Evolutionary conservation across 2,888 invertebrate genomes (phyloP).

Genomic region (Lasius platythorax): DNA sequence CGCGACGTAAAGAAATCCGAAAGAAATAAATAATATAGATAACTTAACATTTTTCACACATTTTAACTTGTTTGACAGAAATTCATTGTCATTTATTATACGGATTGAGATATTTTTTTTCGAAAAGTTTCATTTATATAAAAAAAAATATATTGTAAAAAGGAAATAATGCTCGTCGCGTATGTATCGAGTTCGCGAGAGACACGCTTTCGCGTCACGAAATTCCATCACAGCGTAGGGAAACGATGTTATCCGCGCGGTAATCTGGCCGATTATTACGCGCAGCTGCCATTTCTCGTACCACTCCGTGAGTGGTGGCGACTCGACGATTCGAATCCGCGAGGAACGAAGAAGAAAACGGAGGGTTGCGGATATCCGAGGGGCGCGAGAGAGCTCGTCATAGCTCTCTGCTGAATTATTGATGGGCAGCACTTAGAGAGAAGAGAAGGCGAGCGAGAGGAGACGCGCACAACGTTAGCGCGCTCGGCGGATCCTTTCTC

Average conservation of each 20-base stretch:
- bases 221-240: neutral
- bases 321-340: slow-evolving; percentile 12
- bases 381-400: slow-evolving; percentile 82
- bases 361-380: slow-evolving; percentile 66
- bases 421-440: slow-evolving; percentile 83
- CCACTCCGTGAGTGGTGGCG: neutral
- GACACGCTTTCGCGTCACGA: neutral
- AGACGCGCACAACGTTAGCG: slow-evolving; percentile 11
- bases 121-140: neutral
- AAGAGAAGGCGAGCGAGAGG: slow-evolving; percentile 52
- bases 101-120: neutral
- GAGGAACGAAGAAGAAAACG: slow-evolving; percentile 22
- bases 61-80: slow-evolving; percentile 21
- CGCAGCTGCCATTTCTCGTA: slow-evolving; percentile 32
- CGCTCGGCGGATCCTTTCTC: slow-evolving; percentile 16
- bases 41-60: neutral
- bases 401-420: slow-evolving; percentile 85
- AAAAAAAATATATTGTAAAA: neutral
- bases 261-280: slow-evolving; percentile 34
- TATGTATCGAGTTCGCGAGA: neutral
- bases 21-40: neutral
- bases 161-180: neutral
- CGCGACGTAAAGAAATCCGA: neutral
- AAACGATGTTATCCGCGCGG: slow-evolving; percentile 1
- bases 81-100: slow-evolving; percentile 15